Base-by-base conservation (phyloP, 2,113 vertebrate species). In the Puffinus mauretanicus region DNA sequence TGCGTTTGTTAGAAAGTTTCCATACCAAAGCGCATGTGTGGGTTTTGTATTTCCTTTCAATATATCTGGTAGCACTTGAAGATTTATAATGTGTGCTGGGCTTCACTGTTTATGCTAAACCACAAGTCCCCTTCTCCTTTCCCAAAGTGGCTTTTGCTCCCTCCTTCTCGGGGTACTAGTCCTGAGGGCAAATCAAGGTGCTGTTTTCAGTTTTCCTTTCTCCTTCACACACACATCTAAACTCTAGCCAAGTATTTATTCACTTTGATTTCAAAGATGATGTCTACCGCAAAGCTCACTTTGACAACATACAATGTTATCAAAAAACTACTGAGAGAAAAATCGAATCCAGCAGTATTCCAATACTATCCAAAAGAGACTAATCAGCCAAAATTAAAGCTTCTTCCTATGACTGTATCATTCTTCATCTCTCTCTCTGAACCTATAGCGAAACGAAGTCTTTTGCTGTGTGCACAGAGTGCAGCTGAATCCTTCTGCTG, bases 401-500 rank as follows among this genome's bases (percentile, higher is more conserved):
- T 93, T 67, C 25, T 88, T 70, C 26, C 19, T 88, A 27, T 61
- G 17, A 67, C 36, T 36, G 6, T 14, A 49, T 47, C 25, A 49
- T 67, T 82, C 49, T 80, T 86, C n/a, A 51, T 52, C 30, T 82
- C 42, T 52, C 42, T 52, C 49, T 82, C 61, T 89, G 60, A 87
- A 93, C 27, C 49, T 36, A 24, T 1, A 44, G 21, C 0, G 1
- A 82, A 70, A 32, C 0, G 0, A 90, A 57, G 34, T 20, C 36
- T 76, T 72, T 61, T 73, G 58, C 27, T 76, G 26, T 34, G 19
- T 60, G 34, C 42, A 58, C 25, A 65, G 69, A 85, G 67, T 40
- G 65, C 61, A 78, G 52, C 27, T 47, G 54, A 80, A 92, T 54
- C 64, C 64, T 93, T 21, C 40, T 38, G 42, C 20, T 34, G 29